Conservation (phyloP, 2,797 vertebrate species). For the Podargus strigoides region DNA sequence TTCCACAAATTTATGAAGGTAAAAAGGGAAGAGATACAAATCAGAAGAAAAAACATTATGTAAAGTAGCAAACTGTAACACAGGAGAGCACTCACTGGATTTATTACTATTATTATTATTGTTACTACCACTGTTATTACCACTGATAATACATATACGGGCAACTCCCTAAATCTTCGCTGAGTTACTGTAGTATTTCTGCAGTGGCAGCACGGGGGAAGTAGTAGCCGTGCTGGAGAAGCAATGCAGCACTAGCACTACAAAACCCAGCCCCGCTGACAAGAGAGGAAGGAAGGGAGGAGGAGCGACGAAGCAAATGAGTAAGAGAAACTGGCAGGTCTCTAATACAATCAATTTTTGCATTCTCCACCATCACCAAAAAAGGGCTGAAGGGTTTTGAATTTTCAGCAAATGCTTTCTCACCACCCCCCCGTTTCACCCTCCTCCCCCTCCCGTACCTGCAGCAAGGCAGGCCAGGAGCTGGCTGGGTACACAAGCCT, state of each 20-base stretch:
- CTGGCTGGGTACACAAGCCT: not conserved
- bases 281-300: conserved; percentile 60
- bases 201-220: not conserved
- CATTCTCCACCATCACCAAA: conserved; percentile 30
- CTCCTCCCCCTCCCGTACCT: not conserved
- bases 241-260: not conserved
- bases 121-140: not conserved
- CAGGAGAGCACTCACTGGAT: not conserved
- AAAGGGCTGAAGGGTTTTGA: conserved; percentile 26
- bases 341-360: conserved; percentile 21
- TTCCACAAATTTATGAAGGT: not conserved
- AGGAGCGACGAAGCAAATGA: not conserved
- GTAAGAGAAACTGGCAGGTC: conserved; percentile 45
- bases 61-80: not conserved
- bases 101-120: not conserved
- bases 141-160: not conserved
- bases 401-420: not conserved
- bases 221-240: not conserved
- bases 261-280: not conserved
- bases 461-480: not conserved
- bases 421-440: not conserved
- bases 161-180: not conserved
- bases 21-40: not conserved
- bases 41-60: not conserved
- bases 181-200: conserved; percentile 2